Evolutionary conservation across 2,888 invertebrate genomes (phyloP).

Genomic region (Villa cingulata): DNA sequence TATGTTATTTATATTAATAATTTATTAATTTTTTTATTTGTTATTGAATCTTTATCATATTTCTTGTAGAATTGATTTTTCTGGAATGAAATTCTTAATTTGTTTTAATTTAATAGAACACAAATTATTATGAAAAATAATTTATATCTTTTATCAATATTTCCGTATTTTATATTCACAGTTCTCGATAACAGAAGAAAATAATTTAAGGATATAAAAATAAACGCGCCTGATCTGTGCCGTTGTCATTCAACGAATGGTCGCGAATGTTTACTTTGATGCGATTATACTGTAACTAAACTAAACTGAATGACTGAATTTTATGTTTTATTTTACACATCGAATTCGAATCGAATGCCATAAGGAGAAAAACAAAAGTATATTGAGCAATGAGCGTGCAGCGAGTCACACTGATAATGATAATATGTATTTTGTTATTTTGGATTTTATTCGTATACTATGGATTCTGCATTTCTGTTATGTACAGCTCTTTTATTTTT

Average conservation of each 20-base stretch:
- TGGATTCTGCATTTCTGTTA: too few relatives aligned
- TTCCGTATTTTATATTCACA: neutral
- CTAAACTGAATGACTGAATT: too few relatives aligned
- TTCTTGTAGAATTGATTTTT: neutral
- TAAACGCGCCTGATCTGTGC: slow-evolving; percentile 36
- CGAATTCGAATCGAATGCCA: too few relatives aligned
- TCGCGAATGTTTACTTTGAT: slow-evolving; percentile 31
- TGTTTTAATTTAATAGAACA: neutral
- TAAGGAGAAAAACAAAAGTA: neutral
- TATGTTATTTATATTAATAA: too few relatives aligned
- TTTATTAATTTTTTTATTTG: too few relatives aligned
- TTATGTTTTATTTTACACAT: too few relatives aligned
- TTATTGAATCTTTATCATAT: neutral
- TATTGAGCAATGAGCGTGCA: too few relatives aligned
- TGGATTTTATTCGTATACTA: too few relatives aligned
- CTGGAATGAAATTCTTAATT: neutral
- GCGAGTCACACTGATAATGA: too few relatives aligned
- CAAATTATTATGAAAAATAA: neutral
- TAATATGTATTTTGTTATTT: too few relatives aligned
- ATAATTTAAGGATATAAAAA: neutral
- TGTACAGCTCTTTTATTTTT: too few relatives aligned
- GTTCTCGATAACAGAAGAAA: neutral
- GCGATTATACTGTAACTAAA: slow-evolving; percentile 32
- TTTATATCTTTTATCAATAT: neutral
- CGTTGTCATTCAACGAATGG: slow-evolving; percentile 38